phyloP scores from a whole-genome alignment of 2,113 vertebrate genomes.

The Psammodynastes pulverulentus region DNA sequence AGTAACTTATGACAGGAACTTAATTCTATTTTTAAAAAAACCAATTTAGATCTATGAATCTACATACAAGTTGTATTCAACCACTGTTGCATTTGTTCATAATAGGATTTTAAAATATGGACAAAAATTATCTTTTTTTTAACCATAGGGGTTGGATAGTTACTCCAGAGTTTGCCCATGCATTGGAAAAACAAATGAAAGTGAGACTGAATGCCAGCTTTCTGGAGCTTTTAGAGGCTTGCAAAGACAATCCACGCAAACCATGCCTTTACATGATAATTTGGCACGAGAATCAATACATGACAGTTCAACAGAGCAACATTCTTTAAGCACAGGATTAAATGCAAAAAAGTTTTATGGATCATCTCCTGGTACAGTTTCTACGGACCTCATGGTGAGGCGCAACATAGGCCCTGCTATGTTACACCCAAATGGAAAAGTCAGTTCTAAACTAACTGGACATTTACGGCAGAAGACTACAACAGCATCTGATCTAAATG shows the following conservation, averaged over 20 bases:
- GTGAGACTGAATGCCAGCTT: conserved; percentile 75
- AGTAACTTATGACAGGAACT: neutral
- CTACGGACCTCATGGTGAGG: conserved; percentile 70
- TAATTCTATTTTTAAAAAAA: neutral
- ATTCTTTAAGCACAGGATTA: conserved; percentile 71
- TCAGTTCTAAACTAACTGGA: conserved; percentile 70
- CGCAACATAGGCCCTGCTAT: conserved; percentile 70
- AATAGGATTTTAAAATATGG: neutral
- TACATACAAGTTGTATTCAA: neutral
- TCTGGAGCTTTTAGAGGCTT: conserved; percentile 75
- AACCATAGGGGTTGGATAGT: conserved; percentile 70
- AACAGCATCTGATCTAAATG: conserved; percentile 79
- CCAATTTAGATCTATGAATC: neutral
- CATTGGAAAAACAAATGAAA: conserved; percentile 77
- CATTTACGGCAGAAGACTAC: conserved; percentile 67
- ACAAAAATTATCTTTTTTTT: neutral
- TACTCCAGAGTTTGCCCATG: conserved; percentile 74
- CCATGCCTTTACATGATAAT: conserved; percentile 62
- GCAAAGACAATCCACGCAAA: conserved; percentile 71
- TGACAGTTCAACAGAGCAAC: conserved; percentile 75
- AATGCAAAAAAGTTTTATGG: conserved; percentile 80
- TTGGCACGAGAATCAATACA: conserved; percentile 81
- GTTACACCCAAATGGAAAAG: conserved; percentile 75
- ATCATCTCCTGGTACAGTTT: conserved; percentile 65
- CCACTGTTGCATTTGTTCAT: neutral